These are phyloP conservation scores for Ditylenchus dipsaci DNA, from an alignment of 1,140 invertebrate genomes.

Conservation along the genomic window DNA sequence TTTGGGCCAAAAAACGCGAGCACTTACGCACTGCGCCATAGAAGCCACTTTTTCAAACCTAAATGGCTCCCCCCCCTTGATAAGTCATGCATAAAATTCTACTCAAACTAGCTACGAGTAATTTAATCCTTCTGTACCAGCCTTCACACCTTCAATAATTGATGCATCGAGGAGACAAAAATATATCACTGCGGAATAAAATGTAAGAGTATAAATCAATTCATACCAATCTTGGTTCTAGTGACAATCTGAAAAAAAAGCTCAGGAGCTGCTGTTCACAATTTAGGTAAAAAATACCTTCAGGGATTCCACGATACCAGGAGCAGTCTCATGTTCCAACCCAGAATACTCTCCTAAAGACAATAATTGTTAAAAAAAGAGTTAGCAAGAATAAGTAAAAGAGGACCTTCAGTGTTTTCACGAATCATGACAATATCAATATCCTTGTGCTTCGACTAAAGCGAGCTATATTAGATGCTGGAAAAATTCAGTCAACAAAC, in stretches of 20 bases:
- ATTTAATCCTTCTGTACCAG: too few relatives aligned
- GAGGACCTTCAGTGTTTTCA: constrained; percentile 73
- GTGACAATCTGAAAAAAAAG: constrained; percentile 74
- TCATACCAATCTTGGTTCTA: constrained; percentile 65
- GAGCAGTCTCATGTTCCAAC: constrained; percentile 90
- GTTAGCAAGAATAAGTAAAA: constrained; percentile 45
- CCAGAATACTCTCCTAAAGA: constrained; percentile 70
- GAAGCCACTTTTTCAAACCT: too few relatives aligned
- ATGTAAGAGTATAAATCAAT: too few relatives aligned
- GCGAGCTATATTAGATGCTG: too few relatives aligned
- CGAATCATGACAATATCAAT: constrained; percentile 72
- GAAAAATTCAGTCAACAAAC: constrained; percentile 64
- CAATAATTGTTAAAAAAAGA: constrained; percentile 69
- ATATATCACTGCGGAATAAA: too few relatives aligned
- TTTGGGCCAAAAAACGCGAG: too few relatives aligned
- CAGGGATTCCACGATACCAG: constrained; percentile 89
- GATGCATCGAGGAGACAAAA: too few relatives aligned
- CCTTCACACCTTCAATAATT: too few relatives aligned
- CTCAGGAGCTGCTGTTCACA: constrained; percentile 41
- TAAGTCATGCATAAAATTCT: too few relatives aligned
- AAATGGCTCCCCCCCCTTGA: too few relatives aligned
- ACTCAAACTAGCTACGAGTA: too few relatives aligned
- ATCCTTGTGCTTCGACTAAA: constrained; percentile 57
- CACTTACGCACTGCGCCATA: too few relatives aligned
- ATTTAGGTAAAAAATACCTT: constrained; percentile 63